Base-by-base conservation (phyloP, 2,113 vertebrate genomes). In the Pelmatolapia mariae region DNA sequence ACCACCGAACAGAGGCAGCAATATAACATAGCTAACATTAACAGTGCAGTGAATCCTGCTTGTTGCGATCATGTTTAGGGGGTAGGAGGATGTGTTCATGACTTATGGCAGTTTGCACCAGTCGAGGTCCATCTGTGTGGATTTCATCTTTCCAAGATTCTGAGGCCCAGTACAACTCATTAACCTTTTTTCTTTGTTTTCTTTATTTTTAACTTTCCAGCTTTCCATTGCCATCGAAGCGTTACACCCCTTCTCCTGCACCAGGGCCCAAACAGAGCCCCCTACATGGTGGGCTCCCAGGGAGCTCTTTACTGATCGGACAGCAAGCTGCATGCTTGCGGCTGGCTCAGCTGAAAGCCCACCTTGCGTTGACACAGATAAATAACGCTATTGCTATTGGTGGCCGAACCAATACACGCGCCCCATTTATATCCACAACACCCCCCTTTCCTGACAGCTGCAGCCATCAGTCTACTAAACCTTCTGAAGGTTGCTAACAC, bases 201-300 rank as follows among this genome's bases (percentile, higher is more conserved):
- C 15, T 71, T 66, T 85, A 83, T 86, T 80, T 82, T 59, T 24
- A 90, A 92, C 31, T 96, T 99, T 98, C 96, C 97, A 99, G 98
- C 97, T 97, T 97, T 98, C 97, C 97, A 93, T 98, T 98, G 94
- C 97, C 97, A 96, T 97, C 97, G 97, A 97, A 98, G 97, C 97
- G 94, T 97, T 97, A 96, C 94, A 96, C 47, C 47, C 47, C 97
- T 92, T 96, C 97, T 95, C 95, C 98, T 96, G 96, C 97, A 96
- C 95, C 96, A 96, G 97, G 97, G 86, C 88, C 78, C 94, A 96
- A 96, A 97, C 76, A 81, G 3, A 81, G 80, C 82, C 82, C 85
- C 22, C 83, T 92, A 2, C 45, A 93, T 22, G 84, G 92, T 82
- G 91, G 86, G 85, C 80, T 93, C 54, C 52, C 87, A 95, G 97